phyloP scores from a whole-genome alignment of 2,113 vertebrate species.

The Agapornis roseicollis region DNA sequence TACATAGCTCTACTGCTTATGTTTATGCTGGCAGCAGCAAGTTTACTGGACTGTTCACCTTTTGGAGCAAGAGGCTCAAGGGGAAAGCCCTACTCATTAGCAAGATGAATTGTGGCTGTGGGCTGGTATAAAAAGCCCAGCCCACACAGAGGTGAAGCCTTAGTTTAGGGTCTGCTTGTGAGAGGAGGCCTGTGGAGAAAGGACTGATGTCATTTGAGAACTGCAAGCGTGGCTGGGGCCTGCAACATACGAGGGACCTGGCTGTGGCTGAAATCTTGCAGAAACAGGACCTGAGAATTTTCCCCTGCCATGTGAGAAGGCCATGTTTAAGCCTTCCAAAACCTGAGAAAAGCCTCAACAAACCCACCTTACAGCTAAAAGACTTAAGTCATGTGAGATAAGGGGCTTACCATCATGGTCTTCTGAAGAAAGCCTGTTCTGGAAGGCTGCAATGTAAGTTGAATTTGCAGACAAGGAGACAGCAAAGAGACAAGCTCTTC shows the following conservation, averaged over 20 bases:
- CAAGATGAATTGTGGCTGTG: rapidly evolving
- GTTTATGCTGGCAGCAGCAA: not conserved
- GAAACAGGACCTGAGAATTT: not conserved
- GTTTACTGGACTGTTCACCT: rapidly evolving
- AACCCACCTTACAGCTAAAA: rapidly evolving
- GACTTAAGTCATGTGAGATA: not conserved
- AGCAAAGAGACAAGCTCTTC: not conserved
- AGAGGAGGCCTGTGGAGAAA: rapidly evolving
- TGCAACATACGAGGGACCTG: rapidly evolving
- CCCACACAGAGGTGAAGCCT: not conserved
- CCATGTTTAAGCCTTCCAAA: rapidly evolving
- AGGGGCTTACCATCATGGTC: rapidly evolving
- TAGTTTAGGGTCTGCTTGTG: rapidly evolving
- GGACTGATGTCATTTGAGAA: rapidly evolving
- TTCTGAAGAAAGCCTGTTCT: not conserved
- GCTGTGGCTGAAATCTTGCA: rapidly evolving
- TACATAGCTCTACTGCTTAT: rapidly evolving
- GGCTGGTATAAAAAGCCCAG: not conserved
- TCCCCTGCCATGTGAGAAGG: rapidly evolving
- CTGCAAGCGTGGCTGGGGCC: rapidly evolving
- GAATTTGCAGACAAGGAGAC: not conserved
- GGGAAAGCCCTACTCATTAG: not conserved
- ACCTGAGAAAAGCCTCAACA: not conserved
- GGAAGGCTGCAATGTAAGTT: not conserved
- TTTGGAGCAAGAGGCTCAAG: not conserved